phyloP scores from a whole-genome alignment of 2,888 invertebrate genomes.

The Callimorpha dominula region DNA sequence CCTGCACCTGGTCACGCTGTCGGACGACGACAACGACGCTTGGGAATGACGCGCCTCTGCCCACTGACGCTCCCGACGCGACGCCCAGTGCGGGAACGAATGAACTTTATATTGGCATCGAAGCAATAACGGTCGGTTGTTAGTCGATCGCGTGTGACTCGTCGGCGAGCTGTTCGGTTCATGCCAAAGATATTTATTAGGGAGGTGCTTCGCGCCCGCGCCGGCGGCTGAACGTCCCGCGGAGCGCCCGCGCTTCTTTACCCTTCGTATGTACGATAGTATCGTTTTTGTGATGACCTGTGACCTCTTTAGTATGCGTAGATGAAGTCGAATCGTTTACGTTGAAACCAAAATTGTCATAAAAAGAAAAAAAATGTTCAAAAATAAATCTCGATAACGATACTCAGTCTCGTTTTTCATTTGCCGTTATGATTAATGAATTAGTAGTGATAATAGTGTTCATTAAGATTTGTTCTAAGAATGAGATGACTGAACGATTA shows the following conservation, averaged over 20 bases:
- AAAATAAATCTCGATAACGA: slow-evolving; percentile 80
- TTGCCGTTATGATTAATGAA: slow-evolving; percentile 82
- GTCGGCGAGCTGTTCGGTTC: slow-evolving; percentile 82
- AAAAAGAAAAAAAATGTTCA: slow-evolving; percentile 67
- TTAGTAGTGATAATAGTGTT: slow-evolving; percentile 86
- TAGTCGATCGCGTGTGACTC: slow-evolving; percentile 75
- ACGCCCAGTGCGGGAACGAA: slow-evolving; percentile 55
- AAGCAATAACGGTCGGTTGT: slow-evolving; percentile 70
- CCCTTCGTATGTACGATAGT: slow-evolving; percentile 64
- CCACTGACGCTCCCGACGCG: slow-evolving; percentile 56
- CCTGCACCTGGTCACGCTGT: slow-evolving; percentile 75
- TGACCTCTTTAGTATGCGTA: slow-evolving; percentile 73
- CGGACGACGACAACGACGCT: slow-evolving; percentile 77
- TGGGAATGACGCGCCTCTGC: slow-evolving; percentile 74
- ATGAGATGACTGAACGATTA: slow-evolving; percentile 85
- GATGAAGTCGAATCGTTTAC: slow-evolving; percentile 71
- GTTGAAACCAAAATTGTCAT: slow-evolving; percentile 75
- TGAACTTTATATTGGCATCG: slow-evolving; percentile 66
- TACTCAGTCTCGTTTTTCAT: slow-evolving; percentile 83
- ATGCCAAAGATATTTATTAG: slow-evolving; percentile 87
- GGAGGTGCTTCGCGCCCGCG: slow-evolving; percentile 67
- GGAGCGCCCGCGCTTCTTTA: slow-evolving; percentile 61
- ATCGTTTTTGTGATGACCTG: slow-evolving; percentile 70
- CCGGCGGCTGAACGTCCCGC: slow-evolving; percentile 55
- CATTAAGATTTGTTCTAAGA: slow-evolving; percentile 81